phyloP scores from a whole-genome alignment of 2,888 invertebrate species.

The Bimastos eiseni region DNA sequence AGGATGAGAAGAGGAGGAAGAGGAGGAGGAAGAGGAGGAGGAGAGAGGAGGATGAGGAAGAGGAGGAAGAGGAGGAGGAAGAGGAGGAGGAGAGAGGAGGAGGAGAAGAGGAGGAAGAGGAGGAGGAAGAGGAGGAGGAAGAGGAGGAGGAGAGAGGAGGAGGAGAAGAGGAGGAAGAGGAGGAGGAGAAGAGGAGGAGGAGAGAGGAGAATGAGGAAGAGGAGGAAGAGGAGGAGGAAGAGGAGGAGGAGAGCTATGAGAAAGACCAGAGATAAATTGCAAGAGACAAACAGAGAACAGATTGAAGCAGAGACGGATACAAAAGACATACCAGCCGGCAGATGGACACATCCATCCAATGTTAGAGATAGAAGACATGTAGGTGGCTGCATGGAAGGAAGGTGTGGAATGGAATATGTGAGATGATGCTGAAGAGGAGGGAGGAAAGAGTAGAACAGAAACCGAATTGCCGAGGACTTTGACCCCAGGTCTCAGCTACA shows the following conservation, averaged over 20 bases:
- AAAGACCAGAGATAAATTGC: constrained; percentile 32
- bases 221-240: too few species aligned
- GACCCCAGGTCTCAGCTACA: too few species aligned
- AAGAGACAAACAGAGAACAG: constrained; percentile 38
- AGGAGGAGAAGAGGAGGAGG: not conserved
- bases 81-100: too few species aligned
- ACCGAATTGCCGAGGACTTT: not conserved
- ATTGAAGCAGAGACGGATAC: constrained; percentile 10
- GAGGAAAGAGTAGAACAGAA: not conserved
- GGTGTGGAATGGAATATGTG: not conserved
- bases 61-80: too few species aligned
- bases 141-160: too few species aligned
- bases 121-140: too few species aligned
- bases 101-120: too few species aligned
- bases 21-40: not conserved
- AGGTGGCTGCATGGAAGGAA: not conserved
- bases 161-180: too few species aligned
- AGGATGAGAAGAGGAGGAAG: not conserved
- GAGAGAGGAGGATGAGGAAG: too few species aligned
- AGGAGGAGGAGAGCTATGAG: not conserved
- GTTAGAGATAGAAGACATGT: not conserved
- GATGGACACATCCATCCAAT: not conserved
- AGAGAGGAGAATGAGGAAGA: not conserved
- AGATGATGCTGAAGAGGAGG: not conserved
- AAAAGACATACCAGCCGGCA: not conserved